Base-by-base conservation (phyloP, 2,113 vertebrate genomes). In the Naja naja region DNA sequence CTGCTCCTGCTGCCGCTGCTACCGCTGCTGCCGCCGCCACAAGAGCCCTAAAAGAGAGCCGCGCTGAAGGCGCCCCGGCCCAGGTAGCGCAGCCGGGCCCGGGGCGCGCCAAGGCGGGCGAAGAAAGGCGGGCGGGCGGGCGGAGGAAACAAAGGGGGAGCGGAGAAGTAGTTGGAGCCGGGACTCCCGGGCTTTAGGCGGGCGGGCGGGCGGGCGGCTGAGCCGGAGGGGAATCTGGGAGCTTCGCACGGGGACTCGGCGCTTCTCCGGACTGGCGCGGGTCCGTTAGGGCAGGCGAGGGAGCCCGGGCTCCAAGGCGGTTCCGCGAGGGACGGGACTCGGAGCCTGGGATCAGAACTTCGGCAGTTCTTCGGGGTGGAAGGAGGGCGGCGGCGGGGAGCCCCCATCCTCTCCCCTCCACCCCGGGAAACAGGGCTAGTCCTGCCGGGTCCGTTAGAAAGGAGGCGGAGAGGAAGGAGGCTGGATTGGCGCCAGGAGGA, bases 81-180 rank as follows among this genome's bases (percentile, higher is more conserved):
- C 92, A 93, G 92, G 92, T 93, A 85, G 92, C 39, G 34, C 47
- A 47, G 69, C 39, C 88, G 53, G 92, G 92, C 88, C 92, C 92
- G 69, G 88, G 53, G 52, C 49, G 64, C 88, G 92, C 88, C 88
- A 58, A 58, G 92, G 25, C 18, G 27, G 49, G 60, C 60, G n/a
- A 18, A 22, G 52, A 14, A 27, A 14, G 1, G 54, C 49, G 49
- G 11, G 55, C 34, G 25, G 58, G 58, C 60, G 22, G 14, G 64
- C 69, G 69, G 53, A 58, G 54, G 54, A 56, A 93, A 93, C 88
- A 93, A 93, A 90, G 92, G 87, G 69, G 53, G 69, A 89, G 53
- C 8, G 43, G 30, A 53, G n/a, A 20, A 53, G 30, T 53, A 47
- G 53, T n/a, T 34, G 92, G 16, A 56, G 88, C 64, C 20, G 1